Evolutionary conservation across 1,140 invertebrate species (phyloP), one percentile per base, ranked within the genome.

Genomic region (Aphidius ervi): DNA sequence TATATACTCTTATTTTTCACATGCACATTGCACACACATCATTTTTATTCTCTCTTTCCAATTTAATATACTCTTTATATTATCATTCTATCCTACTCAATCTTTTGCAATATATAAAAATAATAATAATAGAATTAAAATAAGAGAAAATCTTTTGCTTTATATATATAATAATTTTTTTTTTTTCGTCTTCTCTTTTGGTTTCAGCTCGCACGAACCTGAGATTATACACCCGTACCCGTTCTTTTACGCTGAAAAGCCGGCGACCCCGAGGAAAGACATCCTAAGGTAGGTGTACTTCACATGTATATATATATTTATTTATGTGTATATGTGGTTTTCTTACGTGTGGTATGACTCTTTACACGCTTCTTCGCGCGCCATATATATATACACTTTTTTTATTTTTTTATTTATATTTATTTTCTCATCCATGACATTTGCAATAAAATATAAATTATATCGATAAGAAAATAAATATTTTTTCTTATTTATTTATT

Each of bases 191-290:
- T 50, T 52, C 40, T 54, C 42, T 54, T 54, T 54, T 42, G 6
- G 9, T n/a, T 54, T 54, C 39, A 54, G 40, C 52, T 54, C 52
- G 52, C 52, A 54, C 52, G 52, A 54, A 54, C 52, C 58, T 45
- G 52, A 59, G 58, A 59, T 59, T 59, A 59, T 59, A 59, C 58
- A 59, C 58, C 58, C 50, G 49, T 40, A 31, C 52, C 52, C 52
- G 52, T 53, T 40, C 58, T 41, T 59, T 54, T 59, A 59, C 58
- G 42, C 49, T 54, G 58, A 54, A 46, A 59, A 53, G 58, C 58
- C 58, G 58, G 58, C 58, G 50, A 59, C 58, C 58, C 58, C 49
- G 48, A 42, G 45, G 39, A 52, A 49, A 58, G 48, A 53, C 58
- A 52, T 40, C 41, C 31, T 52, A 16, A 9, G 31, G 40, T 41